Percentiles rank a stretch among this genome's conserved stretches.
phyloP scores from a whole-genome alignment of 2,888 invertebrate genomes.

The Silvanus unidentatus region DNA sequence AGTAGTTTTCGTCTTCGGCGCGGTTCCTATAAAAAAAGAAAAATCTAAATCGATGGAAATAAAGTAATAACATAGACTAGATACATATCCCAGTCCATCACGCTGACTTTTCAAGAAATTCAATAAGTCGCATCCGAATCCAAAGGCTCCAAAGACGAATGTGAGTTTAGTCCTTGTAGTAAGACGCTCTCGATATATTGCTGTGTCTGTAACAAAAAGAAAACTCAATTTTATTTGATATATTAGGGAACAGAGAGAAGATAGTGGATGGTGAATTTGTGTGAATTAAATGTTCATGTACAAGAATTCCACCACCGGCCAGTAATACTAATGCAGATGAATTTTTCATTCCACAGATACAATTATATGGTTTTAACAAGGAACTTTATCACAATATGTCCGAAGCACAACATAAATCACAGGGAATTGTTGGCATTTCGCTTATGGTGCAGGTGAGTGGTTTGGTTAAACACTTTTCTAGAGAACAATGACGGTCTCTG shows the following conservation, averaged over 20 bases:
- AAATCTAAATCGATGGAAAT: conserved; percentile 38
- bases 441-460: conserved; percentile 84
- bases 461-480: not conserved
- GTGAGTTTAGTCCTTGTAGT: conserved; percentile 27
- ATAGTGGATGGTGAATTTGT: not conserved
- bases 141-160: conserved; percentile 36
- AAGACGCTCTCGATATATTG: conserved; percentile 15
- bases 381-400: conserved; percentile 96
- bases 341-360: conserved; percentile 63
- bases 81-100: conserved; percentile 43
- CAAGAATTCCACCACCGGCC: too few species aligned
- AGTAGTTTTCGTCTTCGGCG: not conserved
- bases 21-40: conserved; percentile 21
- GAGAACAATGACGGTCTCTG: too few species aligned
- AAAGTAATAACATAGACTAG: conserved; percentile 43
- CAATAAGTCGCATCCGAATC: conserved; percentile 37
- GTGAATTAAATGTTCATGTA: too few species aligned
- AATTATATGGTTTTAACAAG: conserved; percentile 93
- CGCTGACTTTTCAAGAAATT: conserved; percentile 39
- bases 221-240: conserved; percentile 1
- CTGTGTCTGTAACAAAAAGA: conserved; percentile 6
- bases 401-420: conserved; percentile 92
- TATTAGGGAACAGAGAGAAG: conserved; percentile 1
- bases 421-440: conserved; percentile 91
- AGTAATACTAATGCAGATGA: not conserved